Percentiles rank a stretch among this genome's conserved stretches.
Conservation (phyloP, 2,888 invertebrate species). For the Melipona beecheii region DNA sequence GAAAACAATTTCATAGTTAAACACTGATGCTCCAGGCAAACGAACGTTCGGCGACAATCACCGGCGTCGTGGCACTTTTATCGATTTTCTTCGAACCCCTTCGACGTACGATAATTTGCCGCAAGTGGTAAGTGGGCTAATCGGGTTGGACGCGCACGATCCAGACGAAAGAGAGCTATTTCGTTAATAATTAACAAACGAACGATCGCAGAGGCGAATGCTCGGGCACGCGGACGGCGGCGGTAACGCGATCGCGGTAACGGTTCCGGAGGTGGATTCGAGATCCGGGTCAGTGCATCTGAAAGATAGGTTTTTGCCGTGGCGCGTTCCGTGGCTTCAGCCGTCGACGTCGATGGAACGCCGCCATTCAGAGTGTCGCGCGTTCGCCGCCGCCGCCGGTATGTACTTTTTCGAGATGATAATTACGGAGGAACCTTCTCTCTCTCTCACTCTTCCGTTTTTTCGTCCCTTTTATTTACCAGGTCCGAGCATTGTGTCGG, state of each 20-base stretch:
- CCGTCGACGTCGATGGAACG: slow-evolving; percentile 17
- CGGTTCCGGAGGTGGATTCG: slow-evolving; percentile 24
- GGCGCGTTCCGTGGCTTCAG: not conserved
- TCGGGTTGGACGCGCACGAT: not conserved
- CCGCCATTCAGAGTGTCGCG: slow-evolving; percentile 22
- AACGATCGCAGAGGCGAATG: not conserved
- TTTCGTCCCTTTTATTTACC: slow-evolving; percentile 1
- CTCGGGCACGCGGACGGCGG: not conserved
- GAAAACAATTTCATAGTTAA: no score
- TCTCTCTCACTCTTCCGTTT: slow-evolving; percentile 5
- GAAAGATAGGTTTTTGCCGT: slow-evolving; percentile 35
- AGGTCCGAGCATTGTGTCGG: slow-evolving; percentile 29
- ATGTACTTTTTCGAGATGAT: slow-evolving; percentile 49
- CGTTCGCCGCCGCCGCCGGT: slow-evolving; percentile 9
- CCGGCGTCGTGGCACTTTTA: no score
- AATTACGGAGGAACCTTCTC: slow-evolving; percentile 47
- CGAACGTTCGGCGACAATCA: no score
- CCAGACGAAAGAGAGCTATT: not conserved
- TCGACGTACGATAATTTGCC: not conserved
- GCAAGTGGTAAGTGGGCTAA: no score
- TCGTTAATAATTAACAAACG: not conserved
- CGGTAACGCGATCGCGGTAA: slow-evolving; percentile 33
- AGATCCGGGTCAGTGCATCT: slow-evolving; percentile 54
- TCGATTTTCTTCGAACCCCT: not conserved
- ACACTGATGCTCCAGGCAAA: no score